Evolutionary conservation across 1,140 invertebrate species (phyloP), one percentile per base, ranked within the genome.

Genomic region (Nebria ingens): DNA sequence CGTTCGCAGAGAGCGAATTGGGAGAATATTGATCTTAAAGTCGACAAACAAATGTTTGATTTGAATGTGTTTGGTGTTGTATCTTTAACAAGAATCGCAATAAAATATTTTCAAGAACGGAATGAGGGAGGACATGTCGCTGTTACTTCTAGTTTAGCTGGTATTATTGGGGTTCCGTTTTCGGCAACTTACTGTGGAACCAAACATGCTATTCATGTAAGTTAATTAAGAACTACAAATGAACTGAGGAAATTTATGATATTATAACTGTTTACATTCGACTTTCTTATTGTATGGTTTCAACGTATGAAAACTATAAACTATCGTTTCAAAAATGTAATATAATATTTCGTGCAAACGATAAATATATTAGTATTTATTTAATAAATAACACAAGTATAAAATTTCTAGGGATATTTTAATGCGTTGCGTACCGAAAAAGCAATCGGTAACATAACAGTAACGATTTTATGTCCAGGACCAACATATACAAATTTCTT

Each of bases 131-230:
- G 88, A 1, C 86, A 89, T 56, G 66, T 88, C 53, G 89, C 82
- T 1, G 79, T 87, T 11, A 87, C 79, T 4, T 86, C 85, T 0
- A 89, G 86, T 65, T 57, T 83, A 15, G 85, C 85, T 29, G 89
- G 87, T 12, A 72, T 88, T 55, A 61, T 81, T 38, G 79, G 81
- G 9, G 77, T 77, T 11, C 87, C 90, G 40, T 83, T 76, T 69
- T 91, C 88, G 2, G 83, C 76, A 15, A 81, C 84, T 0, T 94
- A 94, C 65, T 84, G 82, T 52, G 90, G 76, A 6, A 76, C 85
- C 1, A 94, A 94, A 71, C 82, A 87, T 71, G 88, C 90, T 1
- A 63, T 94, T 40, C 86, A 92, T 64, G 89, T 89, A 73, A 62
- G 62, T n/a, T n/a, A n/a, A n/a, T n/a, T n/a, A n/a, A n/a, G n/a